Evolutionary conservation across 2,113 vertebrate genomes (phyloP).

Genomic region (Synchiropus splendidus): DNA sequence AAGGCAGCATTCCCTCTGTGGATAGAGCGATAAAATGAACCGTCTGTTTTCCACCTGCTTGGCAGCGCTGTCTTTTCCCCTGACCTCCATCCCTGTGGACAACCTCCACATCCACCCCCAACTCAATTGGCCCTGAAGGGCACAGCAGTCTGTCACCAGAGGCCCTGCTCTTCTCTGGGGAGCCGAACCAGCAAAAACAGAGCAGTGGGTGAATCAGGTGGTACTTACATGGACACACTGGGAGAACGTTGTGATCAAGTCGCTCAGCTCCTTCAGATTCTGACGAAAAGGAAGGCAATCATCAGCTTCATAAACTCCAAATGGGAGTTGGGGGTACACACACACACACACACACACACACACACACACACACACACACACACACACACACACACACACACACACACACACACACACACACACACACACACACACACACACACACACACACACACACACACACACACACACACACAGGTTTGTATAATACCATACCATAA

Average conservation of each 20-base stretch:
- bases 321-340: not conserved
- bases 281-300: constrained; percentile 37
- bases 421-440: too few species aligned
- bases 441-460: too few species aligned
- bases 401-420: too few species aligned
- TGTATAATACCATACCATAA: too few species aligned
- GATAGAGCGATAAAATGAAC: constrained; percentile 54
- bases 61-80: constrained; percentile 35
- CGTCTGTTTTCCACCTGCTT: constrained; percentile 63
- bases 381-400: too few species aligned
- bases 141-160: constrained; percentile 23
- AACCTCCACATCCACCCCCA: constrained; percentile 16
- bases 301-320: too few species aligned
- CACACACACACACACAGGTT: too few species aligned
- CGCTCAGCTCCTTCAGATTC: constrained; percentile 82
- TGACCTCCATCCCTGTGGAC: constrained; percentile 27
- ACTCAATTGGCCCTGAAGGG: constrained; percentile 26
- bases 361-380: not conserved
- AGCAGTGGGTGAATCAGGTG: too few species aligned
- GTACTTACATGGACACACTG: constrained; percentile 85
- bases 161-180: constrained; percentile 45
- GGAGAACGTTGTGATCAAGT: constrained; percentile 85
- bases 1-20: constrained; percentile 30
- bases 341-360: not conserved
- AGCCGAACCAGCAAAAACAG: constrained; percentile 34